Conservation (phyloP, 1,140 invertebrate species). For the Harpegnathos saltator region DNA sequence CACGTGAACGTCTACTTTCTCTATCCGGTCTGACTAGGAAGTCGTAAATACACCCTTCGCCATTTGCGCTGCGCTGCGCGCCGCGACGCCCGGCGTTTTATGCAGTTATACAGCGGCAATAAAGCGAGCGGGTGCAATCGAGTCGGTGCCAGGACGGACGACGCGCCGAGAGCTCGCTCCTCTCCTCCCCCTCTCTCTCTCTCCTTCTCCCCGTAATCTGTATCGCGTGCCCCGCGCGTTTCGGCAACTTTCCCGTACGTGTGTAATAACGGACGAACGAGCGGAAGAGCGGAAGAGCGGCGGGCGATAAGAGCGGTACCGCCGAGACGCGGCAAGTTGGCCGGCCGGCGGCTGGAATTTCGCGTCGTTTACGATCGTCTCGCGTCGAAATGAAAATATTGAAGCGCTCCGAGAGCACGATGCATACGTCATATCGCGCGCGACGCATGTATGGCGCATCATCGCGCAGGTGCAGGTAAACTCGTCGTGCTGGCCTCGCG, state of each 20-base stretch:
- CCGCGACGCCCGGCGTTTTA: constrained; percentile 30
- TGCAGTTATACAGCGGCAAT: constrained; percentile 39
- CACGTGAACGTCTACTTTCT: constrained; percentile 69
- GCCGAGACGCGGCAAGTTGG: background rate
- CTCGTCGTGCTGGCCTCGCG: no score
- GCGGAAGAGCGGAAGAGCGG: background rate
- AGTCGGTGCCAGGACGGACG: constrained; percentile 41
- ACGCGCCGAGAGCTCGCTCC: no score
- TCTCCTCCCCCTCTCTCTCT: no score
- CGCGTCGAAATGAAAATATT: no score
- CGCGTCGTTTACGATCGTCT: no score
- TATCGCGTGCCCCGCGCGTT: constrained; percentile 17
- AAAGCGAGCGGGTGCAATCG: constrained; percentile 50
- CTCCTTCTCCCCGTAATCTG: background rate
- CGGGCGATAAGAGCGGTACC: background rate
- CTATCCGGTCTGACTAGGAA: constrained; percentile 67
- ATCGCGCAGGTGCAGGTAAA: no score
- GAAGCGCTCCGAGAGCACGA: no score
- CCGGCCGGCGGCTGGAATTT: background rate
- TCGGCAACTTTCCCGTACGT: constrained; percentile 28
- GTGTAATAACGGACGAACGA: constrained; percentile 1
- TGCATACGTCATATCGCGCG: no score
- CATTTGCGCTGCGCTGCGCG: constrained; percentile 53
- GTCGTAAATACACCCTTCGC: constrained; percentile 70
- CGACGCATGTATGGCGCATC: no score